Evolutionary conservation across 2,797 vertebrate genomes (phyloP).

Genomic region (Anomalospiza imberbis): DNA sequence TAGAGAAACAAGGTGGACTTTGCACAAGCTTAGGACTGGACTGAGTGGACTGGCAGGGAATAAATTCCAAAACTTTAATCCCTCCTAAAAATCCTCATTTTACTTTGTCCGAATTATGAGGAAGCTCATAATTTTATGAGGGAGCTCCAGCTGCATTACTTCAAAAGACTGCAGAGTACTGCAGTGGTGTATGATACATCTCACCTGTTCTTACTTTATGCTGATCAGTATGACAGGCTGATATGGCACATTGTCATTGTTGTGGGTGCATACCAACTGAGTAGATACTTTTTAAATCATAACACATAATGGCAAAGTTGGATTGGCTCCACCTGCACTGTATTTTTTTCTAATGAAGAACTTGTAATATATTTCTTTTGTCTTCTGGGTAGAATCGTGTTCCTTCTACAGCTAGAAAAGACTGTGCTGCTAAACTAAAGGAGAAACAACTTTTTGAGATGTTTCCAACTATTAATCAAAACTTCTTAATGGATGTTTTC

Average conservation of each 20-base stretch:
- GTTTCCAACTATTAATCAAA: constrained; percentile 89
- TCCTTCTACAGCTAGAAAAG: constrained; percentile 76
- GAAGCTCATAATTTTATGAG: background rate
- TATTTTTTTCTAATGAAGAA: constrained; percentile 16
- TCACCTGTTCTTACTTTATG: background rate
- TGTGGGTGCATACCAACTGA: background rate
- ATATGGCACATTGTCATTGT: background rate
- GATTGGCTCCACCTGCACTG: background rate
- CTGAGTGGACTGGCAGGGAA: background rate
- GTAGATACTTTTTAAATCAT: background rate
- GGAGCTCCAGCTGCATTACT: background rate
- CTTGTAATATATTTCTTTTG: constrained; percentile 15
- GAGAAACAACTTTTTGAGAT: constrained; percentile 88
- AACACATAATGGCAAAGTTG: constrained; percentile 2
- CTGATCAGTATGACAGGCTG: background rate
- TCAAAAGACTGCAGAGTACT: background rate
- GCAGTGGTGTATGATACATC: background rate
- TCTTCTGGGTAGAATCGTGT: constrained; percentile 68
- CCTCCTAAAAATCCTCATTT: background rate
- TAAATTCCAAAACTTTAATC: background rate
- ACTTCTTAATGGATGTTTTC: constrained; percentile 92
- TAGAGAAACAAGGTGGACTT: background rate
- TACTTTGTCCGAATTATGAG: background rate
- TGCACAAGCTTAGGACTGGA: background rate
- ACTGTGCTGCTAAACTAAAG: constrained; percentile 87